Evolutionary conservation across 2,888 invertebrate species (phyloP).

Genomic region (Globia sparganii): DNA sequence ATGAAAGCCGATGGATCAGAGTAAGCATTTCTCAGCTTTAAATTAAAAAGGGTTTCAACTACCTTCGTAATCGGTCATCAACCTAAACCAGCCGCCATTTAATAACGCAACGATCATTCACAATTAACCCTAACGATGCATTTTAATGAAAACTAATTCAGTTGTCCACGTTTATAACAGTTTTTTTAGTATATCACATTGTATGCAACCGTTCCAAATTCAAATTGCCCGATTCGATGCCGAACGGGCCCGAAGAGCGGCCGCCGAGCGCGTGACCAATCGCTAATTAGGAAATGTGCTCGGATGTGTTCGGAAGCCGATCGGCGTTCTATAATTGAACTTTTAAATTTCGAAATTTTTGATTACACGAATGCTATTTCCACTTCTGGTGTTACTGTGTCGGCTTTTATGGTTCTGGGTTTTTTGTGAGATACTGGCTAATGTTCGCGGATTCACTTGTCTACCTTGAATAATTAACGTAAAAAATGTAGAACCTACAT

Average conservation of each 20-base stretch:
- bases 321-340: conserved; percentile 87
- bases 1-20: background rate
- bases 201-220: conserved; percentile 86
- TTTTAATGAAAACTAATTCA: conserved; percentile 75
- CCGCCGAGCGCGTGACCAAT: conserved; percentile 89
- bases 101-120: conserved; percentile 57
- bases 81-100: conserved; percentile 50
- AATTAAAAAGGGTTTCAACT: conserved; percentile 45
- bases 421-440: conserved; percentile 66
- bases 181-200: conserved; percentile 69
- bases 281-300: conserved; percentile 90
- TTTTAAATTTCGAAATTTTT: conserved; percentile 86
- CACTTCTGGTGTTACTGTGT: conserved; percentile 84
- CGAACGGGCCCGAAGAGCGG: conserved; percentile 79
- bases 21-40: conserved; percentile 10
- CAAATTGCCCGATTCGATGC: conserved; percentile 87
- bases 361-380: conserved; percentile 84
- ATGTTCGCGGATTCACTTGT: conserved; percentile 34
- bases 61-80: conserved; percentile 51
- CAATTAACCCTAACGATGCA: conserved; percentile 71
- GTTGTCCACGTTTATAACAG: conserved; percentile 72
- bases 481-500: background rate
- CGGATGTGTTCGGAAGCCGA: conserved; percentile 85
- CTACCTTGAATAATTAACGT: background rate
- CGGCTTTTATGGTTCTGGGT: conserved; percentile 69